A percentile compares a stretch with the other conserved stretches of the same genome.
These are phyloP conservation scores for Eonycteris spelaea DNA, from an alignment of 2,113 vertebrate species.

Conservation along the genomic window DNA sequence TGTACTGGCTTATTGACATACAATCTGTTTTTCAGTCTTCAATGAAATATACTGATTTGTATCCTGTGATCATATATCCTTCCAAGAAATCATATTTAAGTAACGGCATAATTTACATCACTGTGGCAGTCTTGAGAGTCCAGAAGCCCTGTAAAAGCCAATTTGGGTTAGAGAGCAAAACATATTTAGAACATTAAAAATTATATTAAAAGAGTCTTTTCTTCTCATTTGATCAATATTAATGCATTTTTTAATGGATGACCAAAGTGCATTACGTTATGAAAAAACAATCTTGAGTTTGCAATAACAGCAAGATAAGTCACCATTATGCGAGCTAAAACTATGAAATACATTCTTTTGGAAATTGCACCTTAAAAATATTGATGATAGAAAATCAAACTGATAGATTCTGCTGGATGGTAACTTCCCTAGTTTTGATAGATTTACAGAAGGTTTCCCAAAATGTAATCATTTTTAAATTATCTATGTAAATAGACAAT, in stretches of 20 bases:
- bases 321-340: neutral
- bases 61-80: neutral
- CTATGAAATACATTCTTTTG: slow-evolving; percentile 18
- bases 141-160: neutral
- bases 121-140: neutral
- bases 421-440: neutral
- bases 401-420: neutral
- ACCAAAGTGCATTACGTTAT: neutral
- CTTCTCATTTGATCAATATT: slow-evolving; percentile 41
- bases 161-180: neutral
- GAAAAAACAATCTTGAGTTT: slow-evolving; percentile 30
- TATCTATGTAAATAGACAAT: slow-evolving; percentile 20
- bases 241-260: neutral
- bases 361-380: slow-evolving; percentile 22
- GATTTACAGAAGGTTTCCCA: neutral
- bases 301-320: neutral
- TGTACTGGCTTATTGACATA: neutral
- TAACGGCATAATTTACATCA: slow-evolving; percentile 10
- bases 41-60: slow-evolving; percentile 11
- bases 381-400: neutral
- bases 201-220: neutral
- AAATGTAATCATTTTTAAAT: slow-evolving; percentile 50
- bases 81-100: slow-evolving; percentile 22
- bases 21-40: neutral
- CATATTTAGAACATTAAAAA: neutral